Base-by-base conservation (phyloP, 2,888 invertebrate species). In the Thymelicus acteon region DNA sequence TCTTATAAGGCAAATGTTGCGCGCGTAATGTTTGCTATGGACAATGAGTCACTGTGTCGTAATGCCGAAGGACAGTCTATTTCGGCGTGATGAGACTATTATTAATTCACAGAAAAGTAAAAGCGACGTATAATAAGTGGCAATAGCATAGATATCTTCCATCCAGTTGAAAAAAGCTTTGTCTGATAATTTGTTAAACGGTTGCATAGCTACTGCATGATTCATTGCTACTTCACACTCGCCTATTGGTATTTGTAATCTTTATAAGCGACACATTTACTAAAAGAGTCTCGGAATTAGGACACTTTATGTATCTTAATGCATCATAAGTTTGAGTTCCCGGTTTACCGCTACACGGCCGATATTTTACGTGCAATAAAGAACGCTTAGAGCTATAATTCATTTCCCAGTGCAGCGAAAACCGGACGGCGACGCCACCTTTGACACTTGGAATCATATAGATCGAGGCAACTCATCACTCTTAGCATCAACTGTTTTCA, bases 41-140 rank as follows among this genome's bases (percentile, higher is more conserved):
- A 86, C 85, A 87, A 85, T 92, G 92, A 92, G 80, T 92, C 92
- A 92, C 83, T 81, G 78, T 90, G 85, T 85, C 86, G 90, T 90
- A 88, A 91, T 84, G 83, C 79, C 81, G 82, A 84, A 89, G 88
- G 90, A 89, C 89, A 88, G 82, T 86, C 91, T 92, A 90, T 92
- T 92, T 92, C 88, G 89, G 91, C 86, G 82, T 85, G 88, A 90
- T 89, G 90, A 89, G 85, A 89, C 89, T 90, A 89, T 89, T 85
- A 89, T 81, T 81, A 81, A 79, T 82, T 82, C 80, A 80, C 71
- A 78, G 78, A 76, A 78, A 72, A 79, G 76, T 77, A 79, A 79
- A 77, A 75, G 75, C 73, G 70, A 74, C 70, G 71, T 73, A 49
- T 62, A 62, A 67, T 71, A 71, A 63, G 60, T 52, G 47, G 66